Conservation (phyloP, 1,140 invertebrate species). For the Drosophila parabipectinata region DNA sequence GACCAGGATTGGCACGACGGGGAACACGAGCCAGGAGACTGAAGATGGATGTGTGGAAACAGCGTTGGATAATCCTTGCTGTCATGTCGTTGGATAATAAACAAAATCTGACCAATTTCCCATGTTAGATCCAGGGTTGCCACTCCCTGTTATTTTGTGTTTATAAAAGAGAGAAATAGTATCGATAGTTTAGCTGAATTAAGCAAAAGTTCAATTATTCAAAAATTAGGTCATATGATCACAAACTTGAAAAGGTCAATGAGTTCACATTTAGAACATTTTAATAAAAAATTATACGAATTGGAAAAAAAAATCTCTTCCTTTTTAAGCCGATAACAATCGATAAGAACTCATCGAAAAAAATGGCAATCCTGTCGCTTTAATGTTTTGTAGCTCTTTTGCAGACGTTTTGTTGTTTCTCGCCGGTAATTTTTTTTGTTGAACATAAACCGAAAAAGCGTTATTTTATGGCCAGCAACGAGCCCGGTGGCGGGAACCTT, state of each 20-base stretch:
- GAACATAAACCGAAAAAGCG: background rate
- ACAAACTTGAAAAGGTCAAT: too few relatives aligned
- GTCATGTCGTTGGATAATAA: conserved; percentile 30
- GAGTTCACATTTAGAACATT: too few relatives aligned
- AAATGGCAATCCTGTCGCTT: background rate
- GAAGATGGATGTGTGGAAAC: conserved; percentile 31
- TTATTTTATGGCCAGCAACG: conserved; percentile 89
- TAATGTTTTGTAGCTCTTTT: background rate
- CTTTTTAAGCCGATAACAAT: background rate
- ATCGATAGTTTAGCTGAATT: too few relatives aligned
- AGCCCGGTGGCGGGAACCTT: conserved; percentile 91
- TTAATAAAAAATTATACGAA: too few relatives aligned
- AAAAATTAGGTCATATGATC: too few relatives aligned
- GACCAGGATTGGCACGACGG: conserved; percentile 67
- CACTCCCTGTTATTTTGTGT: background rate
- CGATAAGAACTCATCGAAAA: background rate
- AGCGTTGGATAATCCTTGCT: conserved; percentile 28
- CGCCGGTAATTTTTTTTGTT: background rate
- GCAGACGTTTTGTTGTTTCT: conserved; percentile 7
- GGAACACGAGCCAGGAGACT: conserved; percentile 47
- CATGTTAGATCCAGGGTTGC: background rate
- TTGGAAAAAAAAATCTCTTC: too few relatives aligned
- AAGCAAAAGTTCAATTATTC: too few relatives aligned
- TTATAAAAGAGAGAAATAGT: too few relatives aligned
- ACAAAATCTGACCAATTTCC: background rate